A percentile compares a stretch with the other conserved stretches of the same genome.
Evolutionary conservation across 2,797 vertebrate genomes (phyloP).

Genomic region (Myotis myotis): DNA sequence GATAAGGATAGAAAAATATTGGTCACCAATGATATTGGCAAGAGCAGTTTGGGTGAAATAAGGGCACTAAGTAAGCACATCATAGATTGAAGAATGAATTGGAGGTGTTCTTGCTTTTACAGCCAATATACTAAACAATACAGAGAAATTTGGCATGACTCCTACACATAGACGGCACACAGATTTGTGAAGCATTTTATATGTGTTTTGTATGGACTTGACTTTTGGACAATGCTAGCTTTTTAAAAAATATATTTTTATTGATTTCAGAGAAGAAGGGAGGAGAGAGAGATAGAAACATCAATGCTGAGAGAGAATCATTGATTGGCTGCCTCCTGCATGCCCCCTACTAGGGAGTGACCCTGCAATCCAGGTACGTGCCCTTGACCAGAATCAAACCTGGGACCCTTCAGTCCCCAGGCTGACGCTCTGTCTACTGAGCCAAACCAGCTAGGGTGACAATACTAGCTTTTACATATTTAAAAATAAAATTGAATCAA

Average conservation of each 20-base stretch:
- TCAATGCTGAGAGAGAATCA: too few relatives aligned
- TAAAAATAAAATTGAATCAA: conserved; percentile 22
- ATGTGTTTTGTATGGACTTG: not conserved
- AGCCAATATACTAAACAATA: not conserved
- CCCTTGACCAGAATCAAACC: too few relatives aligned
- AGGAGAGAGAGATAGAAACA: too few relatives aligned
- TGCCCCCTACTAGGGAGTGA: too few relatives aligned
- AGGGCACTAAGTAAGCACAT: not conserved
- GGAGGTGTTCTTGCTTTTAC: not conserved
- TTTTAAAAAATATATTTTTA: too few relatives aligned
- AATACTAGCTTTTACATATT: conserved; percentile 18
- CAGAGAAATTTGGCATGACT: not conserved
- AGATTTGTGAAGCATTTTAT: not conserved
- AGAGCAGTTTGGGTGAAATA: not conserved
- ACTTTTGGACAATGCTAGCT: not conserved
- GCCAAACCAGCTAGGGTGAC: not conserved
- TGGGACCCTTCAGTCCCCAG: too few relatives aligned
- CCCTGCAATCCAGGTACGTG: too few relatives aligned
- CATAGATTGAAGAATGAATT: not conserved
- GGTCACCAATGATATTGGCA: not conserved
- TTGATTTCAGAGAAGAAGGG: too few relatives aligned
- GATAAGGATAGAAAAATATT: not conserved
- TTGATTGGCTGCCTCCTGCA: too few relatives aligned
- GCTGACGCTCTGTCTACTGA: too few relatives aligned
- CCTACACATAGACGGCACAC: not conserved